phyloP scores from a whole-genome alignment of 2,888 invertebrate species.

The Trichopria drosophilae region DNA sequence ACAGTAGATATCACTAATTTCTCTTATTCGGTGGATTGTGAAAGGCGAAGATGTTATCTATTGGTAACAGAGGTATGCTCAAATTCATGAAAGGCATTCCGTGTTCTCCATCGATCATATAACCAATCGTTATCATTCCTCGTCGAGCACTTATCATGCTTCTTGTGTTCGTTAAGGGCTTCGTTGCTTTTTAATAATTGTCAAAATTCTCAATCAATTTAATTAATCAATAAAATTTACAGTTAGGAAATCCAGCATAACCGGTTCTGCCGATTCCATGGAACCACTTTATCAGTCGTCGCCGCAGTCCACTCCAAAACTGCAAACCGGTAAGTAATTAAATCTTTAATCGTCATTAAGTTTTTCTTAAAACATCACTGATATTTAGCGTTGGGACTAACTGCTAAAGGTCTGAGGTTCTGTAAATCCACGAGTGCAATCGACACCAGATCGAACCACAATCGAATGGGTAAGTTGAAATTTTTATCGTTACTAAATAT shows the following conservation, averaged over 20 bases:
- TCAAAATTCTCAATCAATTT: neutral
- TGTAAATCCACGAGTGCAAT: constrained; percentile 49
- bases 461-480: constrained; percentile 35
- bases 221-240: constrained; percentile 27
- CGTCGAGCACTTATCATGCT: no score
- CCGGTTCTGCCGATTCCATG: constrained; percentile 44
- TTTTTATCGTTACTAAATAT: neutral
- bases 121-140: no score
- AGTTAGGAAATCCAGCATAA: constrained; percentile 46
- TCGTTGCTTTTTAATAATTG: no score
- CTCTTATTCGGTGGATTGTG: no score
- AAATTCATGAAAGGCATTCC: no score
- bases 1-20: no score
- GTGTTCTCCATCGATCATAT: no score
- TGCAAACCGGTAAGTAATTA: constrained; percentile 34
- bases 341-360: constrained; percentile 1
- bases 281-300: constrained; percentile 43
- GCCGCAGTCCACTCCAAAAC: constrained; percentile 36
- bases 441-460: constrained; percentile 36
- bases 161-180: no score
- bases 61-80: no score
- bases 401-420: constrained; percentile 42
- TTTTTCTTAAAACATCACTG: no score
- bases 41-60: no score
- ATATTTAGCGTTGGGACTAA: neutral